Conservation (phyloP, 1,140 invertebrate genomes). For the Eupristina koningsbergeri region DNA sequence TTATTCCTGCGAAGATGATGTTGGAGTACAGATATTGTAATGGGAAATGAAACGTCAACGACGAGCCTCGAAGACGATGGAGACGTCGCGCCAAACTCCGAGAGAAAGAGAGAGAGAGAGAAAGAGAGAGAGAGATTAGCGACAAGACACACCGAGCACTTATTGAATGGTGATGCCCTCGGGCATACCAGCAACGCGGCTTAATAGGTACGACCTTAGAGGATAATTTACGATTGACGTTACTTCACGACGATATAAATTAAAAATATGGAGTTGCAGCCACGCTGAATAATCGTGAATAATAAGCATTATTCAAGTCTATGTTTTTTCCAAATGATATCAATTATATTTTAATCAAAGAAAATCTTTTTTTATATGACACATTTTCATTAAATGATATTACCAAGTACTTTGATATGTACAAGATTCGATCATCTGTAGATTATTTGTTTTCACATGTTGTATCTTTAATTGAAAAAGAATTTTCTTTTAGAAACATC, state of each 20-base stretch:
- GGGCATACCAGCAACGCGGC: neutral
- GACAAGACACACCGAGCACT: neutral
- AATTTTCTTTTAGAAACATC: too few species aligned
- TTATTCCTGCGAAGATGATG: too few species aligned
- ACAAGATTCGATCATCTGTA: too few species aligned
- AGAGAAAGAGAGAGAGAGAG: too few species aligned
- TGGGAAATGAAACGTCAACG: neutral
- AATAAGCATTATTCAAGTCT: too few species aligned
- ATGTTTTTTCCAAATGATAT: too few species aligned
- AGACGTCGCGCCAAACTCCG: neutral
- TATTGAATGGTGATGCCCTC: neutral
- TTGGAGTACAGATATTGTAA: neutral
- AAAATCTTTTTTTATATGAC: too few species aligned
- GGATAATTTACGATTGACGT: conserved; percentile 32
- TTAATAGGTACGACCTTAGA: conserved; percentile 41
- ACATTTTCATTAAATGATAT: too few species aligned
- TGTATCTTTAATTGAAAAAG: too few species aligned
- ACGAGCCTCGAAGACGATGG: neutral
- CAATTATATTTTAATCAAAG: too few species aligned
- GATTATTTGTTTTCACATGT: too few species aligned
- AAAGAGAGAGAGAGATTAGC: neutral
- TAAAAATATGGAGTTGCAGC: conserved; percentile 6
- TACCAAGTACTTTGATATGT: too few species aligned
- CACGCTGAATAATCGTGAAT: neutral
- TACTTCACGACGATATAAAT: neutral